Conservation (phyloP, 2,113 vertebrate genomes). For the Prionailurus viverrinus region DNA sequence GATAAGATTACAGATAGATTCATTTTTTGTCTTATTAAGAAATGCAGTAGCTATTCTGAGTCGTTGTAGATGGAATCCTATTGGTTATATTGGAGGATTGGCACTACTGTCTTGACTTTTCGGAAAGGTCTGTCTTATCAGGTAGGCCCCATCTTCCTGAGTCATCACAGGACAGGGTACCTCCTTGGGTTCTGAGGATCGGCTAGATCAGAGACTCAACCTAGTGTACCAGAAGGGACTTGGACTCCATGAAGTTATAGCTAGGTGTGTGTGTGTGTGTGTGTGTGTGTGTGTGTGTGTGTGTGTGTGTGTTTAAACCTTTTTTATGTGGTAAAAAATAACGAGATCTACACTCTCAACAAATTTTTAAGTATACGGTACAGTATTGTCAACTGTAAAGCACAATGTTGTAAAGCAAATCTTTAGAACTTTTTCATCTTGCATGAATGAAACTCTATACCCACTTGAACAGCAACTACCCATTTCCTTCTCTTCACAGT, state of each 20-base stretch:
- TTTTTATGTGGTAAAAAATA: not conserved
- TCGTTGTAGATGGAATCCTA: not conserved
- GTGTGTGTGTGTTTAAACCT: not conserved
- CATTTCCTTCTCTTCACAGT: not conserved
- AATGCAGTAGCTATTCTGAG: not conserved
- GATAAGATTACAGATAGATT: not conserved
- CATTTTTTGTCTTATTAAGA: not conserved
- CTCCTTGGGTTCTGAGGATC: not conserved
- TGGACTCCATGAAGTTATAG: not conserved
- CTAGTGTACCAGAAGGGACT: not conserved
- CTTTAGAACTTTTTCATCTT: not conserved
- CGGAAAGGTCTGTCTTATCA: not conserved
- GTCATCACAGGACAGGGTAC: not conserved
- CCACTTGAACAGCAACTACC: not conserved
- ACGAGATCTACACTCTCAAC: not conserved
- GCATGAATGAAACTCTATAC: not conserved
- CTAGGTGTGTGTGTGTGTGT: too few relatives aligned
- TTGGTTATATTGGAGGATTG: not conserved
- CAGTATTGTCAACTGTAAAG: not conserved
- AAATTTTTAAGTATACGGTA: not conserved
- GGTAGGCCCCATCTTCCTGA: not conserved
- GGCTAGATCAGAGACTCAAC: not conserved
- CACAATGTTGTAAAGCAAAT: not conserved
- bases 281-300: not conserved
- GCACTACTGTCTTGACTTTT: not conserved